These are phyloP conservation scores for Ephestia elutella DNA, from an alignment of 1,140 invertebrate genomes.

Conservation along the genomic window DNA sequence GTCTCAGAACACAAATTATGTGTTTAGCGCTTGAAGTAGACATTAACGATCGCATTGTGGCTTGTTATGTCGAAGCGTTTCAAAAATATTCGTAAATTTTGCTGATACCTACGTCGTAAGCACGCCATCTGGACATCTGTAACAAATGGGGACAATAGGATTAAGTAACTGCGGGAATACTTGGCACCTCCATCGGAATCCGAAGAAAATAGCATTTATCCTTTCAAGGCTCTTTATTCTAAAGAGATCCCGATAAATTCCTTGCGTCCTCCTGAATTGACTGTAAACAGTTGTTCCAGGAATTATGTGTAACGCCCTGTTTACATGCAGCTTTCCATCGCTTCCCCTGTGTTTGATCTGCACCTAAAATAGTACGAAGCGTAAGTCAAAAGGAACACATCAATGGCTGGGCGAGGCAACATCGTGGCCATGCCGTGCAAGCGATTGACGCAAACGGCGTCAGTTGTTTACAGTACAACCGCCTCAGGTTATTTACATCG, in stretches of 20 bases:
- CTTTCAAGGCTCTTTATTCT: neutral
- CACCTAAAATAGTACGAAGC: conserved; percentile 34
- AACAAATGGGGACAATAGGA: conserved; percentile 1
- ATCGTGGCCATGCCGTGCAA: conserved; percentile 32
- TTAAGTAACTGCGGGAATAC: neutral
- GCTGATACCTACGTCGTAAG: neutral
- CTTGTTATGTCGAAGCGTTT: conserved; percentile 15
- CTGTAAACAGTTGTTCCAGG: neutral
- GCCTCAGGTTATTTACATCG: conserved; percentile 71
- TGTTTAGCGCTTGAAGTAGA: conserved; percentile 15
- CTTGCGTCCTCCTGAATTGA: neutral
- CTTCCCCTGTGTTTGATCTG: conserved; percentile 20
- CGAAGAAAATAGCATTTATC: conserved; percentile 1
- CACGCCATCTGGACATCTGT: conserved; percentile 1
- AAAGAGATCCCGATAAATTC: neutral
- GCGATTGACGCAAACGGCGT: conserved; percentile 63
- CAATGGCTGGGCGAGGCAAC: conserved; percentile 42
- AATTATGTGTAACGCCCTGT: conserved; percentile 2
- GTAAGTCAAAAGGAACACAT: conserved; percentile 42
- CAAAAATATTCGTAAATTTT: conserved; percentile 11
- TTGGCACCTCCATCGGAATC: neutral
- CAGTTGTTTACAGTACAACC: conserved; percentile 66
- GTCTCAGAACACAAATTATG: conserved; percentile 20
- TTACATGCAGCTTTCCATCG: conserved; percentile 16
- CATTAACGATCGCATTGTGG: conserved; percentile 20